Evolutionary conservation across 2,113 vertebrate species (phyloP).

Genomic region (Todiramphus saurophagus): DNA sequence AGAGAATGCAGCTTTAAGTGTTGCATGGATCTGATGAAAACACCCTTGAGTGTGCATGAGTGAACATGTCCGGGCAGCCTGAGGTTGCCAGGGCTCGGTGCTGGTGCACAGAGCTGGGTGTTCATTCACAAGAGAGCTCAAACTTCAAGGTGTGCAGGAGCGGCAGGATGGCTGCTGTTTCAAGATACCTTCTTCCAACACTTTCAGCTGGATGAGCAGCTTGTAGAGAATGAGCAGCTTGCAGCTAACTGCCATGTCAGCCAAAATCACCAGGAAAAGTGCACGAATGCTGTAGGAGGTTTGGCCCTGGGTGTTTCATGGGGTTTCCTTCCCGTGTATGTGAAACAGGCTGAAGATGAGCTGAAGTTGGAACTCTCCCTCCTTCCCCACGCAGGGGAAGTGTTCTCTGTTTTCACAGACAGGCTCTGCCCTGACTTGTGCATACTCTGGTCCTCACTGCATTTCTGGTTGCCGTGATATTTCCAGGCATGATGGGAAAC

Average conservation of each 20-base stretch:
- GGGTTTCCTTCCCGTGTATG: not conserved
- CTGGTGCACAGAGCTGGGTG: not conserved
- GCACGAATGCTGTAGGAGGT: not conserved
- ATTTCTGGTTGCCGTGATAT: not conserved
- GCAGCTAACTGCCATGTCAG: too few species aligned
- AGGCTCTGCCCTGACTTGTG: not conserved
- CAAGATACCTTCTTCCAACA: too few species aligned
- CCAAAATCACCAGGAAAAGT: not conserved
- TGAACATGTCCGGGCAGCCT: not conserved
- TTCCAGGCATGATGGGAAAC: not conserved
- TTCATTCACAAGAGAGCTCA: not conserved
- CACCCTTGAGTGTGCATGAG: not conserved
- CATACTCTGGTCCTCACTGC: not conserved
- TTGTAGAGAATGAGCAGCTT: too few species aligned
- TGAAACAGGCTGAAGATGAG: not conserved
- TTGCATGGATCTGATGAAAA: not conserved
- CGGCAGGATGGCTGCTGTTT: not conserved
- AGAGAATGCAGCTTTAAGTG: not conserved
- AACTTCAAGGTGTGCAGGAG: not conserved
- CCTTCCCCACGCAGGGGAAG: accelerated
- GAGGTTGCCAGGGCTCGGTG: not conserved
- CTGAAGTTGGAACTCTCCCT: not conserved
- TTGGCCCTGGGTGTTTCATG: not conserved
- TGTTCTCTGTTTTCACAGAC: not conserved
- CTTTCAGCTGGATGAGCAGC: too few species aligned